Percentiles rank a stretch among this genome's conserved stretches.
These are phyloP conservation scores for Willowsia nigromaculata DNA, from an alignment of 2,888 invertebrate genomes.

Conservation along the genomic window DNA sequence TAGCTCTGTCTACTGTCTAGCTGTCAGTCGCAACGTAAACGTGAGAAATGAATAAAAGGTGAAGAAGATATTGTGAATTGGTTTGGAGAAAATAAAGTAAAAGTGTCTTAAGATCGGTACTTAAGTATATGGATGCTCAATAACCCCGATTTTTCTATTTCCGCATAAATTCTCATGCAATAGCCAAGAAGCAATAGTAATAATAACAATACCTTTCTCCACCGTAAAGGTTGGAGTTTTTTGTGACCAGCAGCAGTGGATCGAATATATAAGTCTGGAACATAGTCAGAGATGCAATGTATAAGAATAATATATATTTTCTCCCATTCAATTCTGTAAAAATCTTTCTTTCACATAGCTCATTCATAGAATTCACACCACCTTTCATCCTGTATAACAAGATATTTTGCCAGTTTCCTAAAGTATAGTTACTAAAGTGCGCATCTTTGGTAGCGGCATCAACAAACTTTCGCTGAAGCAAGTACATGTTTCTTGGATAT, in stretches of 20 bases:
- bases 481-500: not conserved
- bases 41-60: constrained; percentile 64
- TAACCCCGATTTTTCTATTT: constrained; percentile 14
- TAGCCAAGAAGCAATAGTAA: not conserved
- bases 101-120: constrained; percentile 13
- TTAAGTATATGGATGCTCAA: not conserved
- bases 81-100: not conserved
- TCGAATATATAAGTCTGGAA: too few relatives aligned
- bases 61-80: constrained; percentile 21
- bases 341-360: too few relatives aligned
- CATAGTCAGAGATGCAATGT: too few relatives aligned
- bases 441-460: not conserved
- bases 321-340: too few relatives aligned
- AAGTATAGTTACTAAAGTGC: not conserved
- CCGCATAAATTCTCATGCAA: not conserved
- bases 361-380: too few relatives aligned
- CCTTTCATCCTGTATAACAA: too few relatives aligned
- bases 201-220: not conserved
- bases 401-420: too few relatives aligned
- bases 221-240: too few relatives aligned
- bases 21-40: constrained; percentile 41
- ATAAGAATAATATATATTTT: too few relatives aligned
- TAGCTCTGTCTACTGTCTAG: constrained; percentile 46
- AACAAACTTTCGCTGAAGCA: not conserved
- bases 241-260: too few relatives aligned